Evolutionary conservation across 2,888 invertebrate genomes (phyloP).

Genomic region (Eristalis tenax): DNA sequence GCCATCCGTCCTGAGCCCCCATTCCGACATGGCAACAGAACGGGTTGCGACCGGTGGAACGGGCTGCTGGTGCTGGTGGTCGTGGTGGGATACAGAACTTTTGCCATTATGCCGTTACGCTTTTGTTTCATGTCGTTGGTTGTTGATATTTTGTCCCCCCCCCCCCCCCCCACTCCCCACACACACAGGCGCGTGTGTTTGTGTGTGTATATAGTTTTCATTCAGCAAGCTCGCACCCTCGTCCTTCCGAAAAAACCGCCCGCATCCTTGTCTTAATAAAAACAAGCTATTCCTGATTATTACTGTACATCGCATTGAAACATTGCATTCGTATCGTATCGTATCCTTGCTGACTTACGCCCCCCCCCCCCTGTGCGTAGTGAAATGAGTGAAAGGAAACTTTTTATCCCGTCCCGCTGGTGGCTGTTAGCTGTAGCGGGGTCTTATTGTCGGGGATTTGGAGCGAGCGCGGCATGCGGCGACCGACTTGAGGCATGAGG

Average conservation of each 20-base stretch:
- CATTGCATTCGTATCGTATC: slow-evolving; percentile 66
- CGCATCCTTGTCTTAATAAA: slow-evolving; percentile 51
- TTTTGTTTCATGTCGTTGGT: slow-evolving; percentile 64
- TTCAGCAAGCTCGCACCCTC: slow-evolving; percentile 1
- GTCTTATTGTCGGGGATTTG: neutral
- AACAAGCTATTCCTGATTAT: slow-evolving; percentile 64
- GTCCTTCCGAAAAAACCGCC: neutral
- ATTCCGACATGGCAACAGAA: neutral
- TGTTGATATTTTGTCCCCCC: slow-evolving; percentile 53
- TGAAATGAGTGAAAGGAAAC: slow-evolving; percentile 67
- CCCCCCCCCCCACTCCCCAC: neutral
- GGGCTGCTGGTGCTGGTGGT: no score
- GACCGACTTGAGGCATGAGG: neutral
- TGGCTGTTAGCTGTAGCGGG: neutral
- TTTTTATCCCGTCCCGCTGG: slow-evolving; percentile 19
- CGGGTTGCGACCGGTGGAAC: neutral
- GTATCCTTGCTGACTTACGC: neutral
- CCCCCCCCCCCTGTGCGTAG: slow-evolving; percentile 48
- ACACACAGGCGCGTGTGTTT: neutral
- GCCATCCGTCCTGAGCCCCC: slow-evolving; percentile 7
- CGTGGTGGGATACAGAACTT: slow-evolving; percentile 41
- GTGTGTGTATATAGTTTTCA: neutral
- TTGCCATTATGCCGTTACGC: slow-evolving; percentile 66
- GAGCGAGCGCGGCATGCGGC: neutral
- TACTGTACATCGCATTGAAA: slow-evolving; percentile 68